Percentiles rank a stretch among this genome's conserved stretches.
Evolutionary conservation across 2,797 vertebrate genomes (phyloP).

Genomic region (Micrastur ruficollis): DNA sequence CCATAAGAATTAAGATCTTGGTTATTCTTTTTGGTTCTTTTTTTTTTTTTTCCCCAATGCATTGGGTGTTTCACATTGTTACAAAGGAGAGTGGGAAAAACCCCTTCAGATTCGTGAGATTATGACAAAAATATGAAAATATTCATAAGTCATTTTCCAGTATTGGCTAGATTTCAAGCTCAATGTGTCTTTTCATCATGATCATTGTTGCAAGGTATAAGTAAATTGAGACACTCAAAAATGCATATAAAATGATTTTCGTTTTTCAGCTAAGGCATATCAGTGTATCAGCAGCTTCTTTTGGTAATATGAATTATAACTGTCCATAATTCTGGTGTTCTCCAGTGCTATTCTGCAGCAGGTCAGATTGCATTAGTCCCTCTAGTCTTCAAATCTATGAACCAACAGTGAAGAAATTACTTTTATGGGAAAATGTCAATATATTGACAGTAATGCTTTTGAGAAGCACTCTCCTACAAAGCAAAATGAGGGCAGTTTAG

Average conservation of each 20-base stretch:
- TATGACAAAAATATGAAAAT: background rate
- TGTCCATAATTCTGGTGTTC: background rate
- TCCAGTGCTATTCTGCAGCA: background rate
- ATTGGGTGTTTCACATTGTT: background rate
- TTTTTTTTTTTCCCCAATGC: background rate
- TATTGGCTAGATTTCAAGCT: background rate
- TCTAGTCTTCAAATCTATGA: background rate
- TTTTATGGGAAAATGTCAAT: background rate
- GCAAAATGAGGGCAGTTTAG: background rate
- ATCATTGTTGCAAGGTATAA: background rate
- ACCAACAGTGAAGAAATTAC: background rate
- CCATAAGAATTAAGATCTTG: background rate
- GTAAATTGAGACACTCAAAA: background rate
- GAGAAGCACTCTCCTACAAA: background rate
- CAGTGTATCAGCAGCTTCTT: background rate
- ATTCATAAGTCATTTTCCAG: background rate
- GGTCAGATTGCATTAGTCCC: background rate
- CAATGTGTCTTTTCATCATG: background rate
- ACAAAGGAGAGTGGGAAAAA: rapidly evolving
- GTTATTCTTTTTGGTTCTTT: background rate
- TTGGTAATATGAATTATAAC: background rate
- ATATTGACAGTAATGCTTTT: background rate
- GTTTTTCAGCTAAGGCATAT: background rate
- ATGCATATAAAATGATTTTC: background rate
- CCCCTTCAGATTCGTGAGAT: background rate